phyloP scores from a whole-genome alignment of 2,113 vertebrate genomes.

The Acanthisitta chloris region DNA sequence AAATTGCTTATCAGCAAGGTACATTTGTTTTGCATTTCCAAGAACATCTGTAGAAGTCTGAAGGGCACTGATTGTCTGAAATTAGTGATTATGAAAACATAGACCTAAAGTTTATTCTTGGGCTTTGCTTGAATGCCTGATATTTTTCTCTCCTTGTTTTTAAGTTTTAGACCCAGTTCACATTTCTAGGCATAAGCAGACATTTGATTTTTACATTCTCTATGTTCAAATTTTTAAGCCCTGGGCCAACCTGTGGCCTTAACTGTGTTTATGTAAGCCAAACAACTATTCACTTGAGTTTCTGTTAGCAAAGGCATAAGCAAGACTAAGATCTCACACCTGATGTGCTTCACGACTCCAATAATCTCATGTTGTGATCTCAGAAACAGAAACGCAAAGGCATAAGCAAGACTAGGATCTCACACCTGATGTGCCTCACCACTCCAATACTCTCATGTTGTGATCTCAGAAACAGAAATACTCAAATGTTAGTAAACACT shows the following conservation, averaged over 20 bases:
- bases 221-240: not conserved
- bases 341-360: not conserved
- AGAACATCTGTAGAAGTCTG: not conserved
- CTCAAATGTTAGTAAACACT: not conserved
- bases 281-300: not conserved
- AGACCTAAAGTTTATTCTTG: not conserved
- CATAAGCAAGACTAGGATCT: not conserved
- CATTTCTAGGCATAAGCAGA: not conserved
- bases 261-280: not conserved
- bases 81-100: not conserved
- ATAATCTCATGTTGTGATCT: not conserved
- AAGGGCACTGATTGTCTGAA: not conserved
- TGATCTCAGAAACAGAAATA: constrained; percentile 15
- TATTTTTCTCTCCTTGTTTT: not conserved
- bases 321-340: not conserved
- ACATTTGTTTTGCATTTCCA: not conserved
- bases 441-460: not conserved
- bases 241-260: not conserved
- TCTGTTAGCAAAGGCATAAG: not conserved
- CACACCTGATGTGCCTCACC: not conserved
- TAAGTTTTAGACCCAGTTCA: not conserved
- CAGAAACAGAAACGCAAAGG: constrained; percentile 21
- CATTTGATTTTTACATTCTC: not conserved
- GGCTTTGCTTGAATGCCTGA: not conserved
- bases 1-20: not conserved